These are phyloP conservation scores for Amphiprion ocellaris DNA, from an alignment of 2,113 vertebrate genomes.

Conservation along the genomic window DNA sequence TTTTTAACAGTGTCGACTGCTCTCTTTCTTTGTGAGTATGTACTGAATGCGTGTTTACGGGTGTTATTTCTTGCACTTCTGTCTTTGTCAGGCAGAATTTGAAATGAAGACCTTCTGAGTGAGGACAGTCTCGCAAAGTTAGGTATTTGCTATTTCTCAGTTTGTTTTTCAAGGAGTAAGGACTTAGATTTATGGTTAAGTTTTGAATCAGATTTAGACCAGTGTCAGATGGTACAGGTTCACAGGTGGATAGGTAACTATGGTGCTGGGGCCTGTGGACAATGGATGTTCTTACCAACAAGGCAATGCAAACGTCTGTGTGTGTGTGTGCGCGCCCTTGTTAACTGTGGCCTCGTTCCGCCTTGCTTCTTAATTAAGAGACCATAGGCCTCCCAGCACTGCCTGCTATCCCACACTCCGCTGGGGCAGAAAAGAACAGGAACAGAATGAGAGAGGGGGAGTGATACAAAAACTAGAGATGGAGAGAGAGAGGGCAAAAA, in stretches of 20 bases:
- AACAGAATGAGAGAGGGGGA: conserved; percentile 37
- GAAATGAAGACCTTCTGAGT: not conserved
- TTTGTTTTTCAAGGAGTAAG: not conserved
- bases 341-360: conserved; percentile 78
- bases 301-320: conserved; percentile 40
- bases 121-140: not conserved
- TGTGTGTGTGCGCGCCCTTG: conserved; percentile 61
- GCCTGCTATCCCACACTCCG: conserved; percentile 68
- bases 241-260: conserved; percentile 23
- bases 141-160: not conserved
- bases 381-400: conserved; percentile 67
- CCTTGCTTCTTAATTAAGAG: conserved; percentile 82
- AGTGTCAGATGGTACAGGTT: conserved; percentile 4
- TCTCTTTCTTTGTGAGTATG: conserved; percentile 2
- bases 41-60: conserved; percentile 16
- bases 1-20: conserved; percentile 26
- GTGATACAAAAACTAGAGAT: not conserved
- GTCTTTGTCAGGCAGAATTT: not conserved
- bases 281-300: conserved; percentile 42
- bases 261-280: conserved; percentile 6
- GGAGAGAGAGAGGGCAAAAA: conserved; percentile 32
- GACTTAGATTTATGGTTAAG: not conserved
- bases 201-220: conserved; percentile 11
- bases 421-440: conserved; percentile 65
- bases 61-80: not conserved